A percentile compares a stretch with the other conserved stretches of the same genome.
These are phyloP conservation scores for Phrixothrix hirtus DNA, from an alignment of 2,888 invertebrate genomes.

Conservation along the genomic window DNA sequence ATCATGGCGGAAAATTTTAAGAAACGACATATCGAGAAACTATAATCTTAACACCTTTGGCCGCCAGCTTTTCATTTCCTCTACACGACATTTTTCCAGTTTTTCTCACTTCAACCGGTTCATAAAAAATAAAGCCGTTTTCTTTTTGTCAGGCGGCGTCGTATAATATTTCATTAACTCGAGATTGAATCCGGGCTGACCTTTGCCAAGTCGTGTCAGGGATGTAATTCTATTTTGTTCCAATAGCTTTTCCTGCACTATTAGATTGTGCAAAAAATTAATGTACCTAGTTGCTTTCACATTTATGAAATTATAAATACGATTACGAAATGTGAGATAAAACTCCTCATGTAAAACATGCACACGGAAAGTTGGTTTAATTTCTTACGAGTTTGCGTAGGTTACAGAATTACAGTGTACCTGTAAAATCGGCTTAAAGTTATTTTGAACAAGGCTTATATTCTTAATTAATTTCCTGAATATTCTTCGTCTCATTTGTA, in stretches of 20 bases:
- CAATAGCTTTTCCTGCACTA: slow-evolving; percentile 23
- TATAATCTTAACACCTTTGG: slow-evolving; percentile 26
- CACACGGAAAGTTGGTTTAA: slow-evolving; percentile 19
- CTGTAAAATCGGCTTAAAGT: no score
- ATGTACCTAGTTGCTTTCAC: slow-evolving; percentile 11
- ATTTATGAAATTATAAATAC: no score
- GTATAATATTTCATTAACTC: slow-evolving; percentile 28
- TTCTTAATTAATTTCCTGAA: no score
- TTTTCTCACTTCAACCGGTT: slow-evolving; percentile 10
- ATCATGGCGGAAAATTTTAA: slow-evolving; percentile 17
- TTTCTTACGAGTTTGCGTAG: slow-evolving; percentile 15
- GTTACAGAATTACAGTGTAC: slow-evolving; percentile 20
- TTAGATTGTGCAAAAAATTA: slow-evolving; percentile 16
- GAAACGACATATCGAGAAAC: slow-evolving; percentile 24
- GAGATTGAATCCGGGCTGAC: slow-evolving; percentile 23
- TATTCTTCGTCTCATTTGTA: no score
- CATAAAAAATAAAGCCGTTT: slow-evolving; percentile 23
- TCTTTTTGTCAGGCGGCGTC: slow-evolving; percentile 21
- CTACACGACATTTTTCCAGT: slow-evolving; percentile 8
- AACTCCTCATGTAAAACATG: no score
- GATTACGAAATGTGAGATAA: no score
- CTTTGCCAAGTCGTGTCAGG: slow-evolving; percentile 14
- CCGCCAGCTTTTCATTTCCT: slow-evolving; percentile 26
- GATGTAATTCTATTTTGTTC: slow-evolving; percentile 31
- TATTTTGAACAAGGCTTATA: no score